phyloP scores from a whole-genome alignment of 2,888 invertebrate species.

The Nycteola revayana region DNA sequence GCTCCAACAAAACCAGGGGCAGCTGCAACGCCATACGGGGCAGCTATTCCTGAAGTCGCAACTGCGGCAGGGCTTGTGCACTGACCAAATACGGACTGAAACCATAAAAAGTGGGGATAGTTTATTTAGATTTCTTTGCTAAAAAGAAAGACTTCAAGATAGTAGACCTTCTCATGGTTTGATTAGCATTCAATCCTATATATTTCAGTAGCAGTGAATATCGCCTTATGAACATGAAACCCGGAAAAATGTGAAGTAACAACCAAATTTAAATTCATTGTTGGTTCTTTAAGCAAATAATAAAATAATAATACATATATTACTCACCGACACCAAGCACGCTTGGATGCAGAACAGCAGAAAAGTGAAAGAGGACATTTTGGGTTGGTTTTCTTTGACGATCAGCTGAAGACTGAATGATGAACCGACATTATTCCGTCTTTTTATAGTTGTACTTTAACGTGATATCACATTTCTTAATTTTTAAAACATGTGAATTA shows the following conservation, averaged over 20 bases:
- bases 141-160: no score
- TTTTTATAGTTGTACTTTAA: slow-evolving; percentile 14
- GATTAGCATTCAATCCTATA: no score
- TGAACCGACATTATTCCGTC: background rate
- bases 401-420: slow-evolving; percentile 11
- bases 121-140: no score
- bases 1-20: slow-evolving; percentile 4
- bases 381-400: slow-evolving; percentile 8
- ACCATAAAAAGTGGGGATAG: no score
- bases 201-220: no score
- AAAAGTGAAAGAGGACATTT: slow-evolving; percentile 17
- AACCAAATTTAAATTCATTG: no score
- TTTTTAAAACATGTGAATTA: background rate
- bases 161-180: no score
- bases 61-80: slow-evolving; percentile 2
- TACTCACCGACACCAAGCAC: slow-evolving; percentile 21
- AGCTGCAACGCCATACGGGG: slow-evolving; percentile 5
- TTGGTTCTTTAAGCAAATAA: no score
- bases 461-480: background rate
- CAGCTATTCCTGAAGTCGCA: slow-evolving; percentile 2
- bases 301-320: no score
- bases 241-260: no score
- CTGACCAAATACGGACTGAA: slow-evolving; percentile 2
- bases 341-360: slow-evolving; percentile 21
- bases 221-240: no score